Evolutionary conservation across 92 coral and sea anemone genomes (phyloP).

Genomic region (Phenganax stokvisi): DNA sequence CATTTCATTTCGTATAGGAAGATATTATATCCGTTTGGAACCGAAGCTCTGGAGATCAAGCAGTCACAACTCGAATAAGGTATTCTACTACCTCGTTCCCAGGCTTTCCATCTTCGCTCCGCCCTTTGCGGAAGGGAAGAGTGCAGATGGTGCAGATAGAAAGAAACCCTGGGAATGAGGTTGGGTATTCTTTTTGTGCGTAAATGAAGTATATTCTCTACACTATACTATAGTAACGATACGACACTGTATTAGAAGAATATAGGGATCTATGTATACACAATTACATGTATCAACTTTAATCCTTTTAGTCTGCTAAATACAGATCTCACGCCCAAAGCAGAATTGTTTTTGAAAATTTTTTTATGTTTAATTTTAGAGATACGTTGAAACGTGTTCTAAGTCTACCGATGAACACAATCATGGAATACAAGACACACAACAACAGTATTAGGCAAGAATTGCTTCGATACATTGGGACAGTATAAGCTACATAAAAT

Average conservation of each 20-base stretch:
- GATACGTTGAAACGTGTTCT: conserved; percentile 94
- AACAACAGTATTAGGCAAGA: conserved; percentile 84
- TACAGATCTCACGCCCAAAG: no score
- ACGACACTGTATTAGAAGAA: no score
- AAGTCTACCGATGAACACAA: conserved; percentile 91
- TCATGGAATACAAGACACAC: conserved; percentile 98
- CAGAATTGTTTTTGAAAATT: background rate
- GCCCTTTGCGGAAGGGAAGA: no score
- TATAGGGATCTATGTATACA: no score
- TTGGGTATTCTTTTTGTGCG: no score
- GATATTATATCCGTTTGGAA: conserved; percentile 99
- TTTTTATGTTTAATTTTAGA: conserved; percentile 44
- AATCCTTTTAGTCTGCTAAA: no score
- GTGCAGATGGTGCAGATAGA: no score
- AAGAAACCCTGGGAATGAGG: no score
- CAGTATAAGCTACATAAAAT: background rate
- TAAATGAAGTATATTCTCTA: no score
- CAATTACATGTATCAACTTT: no score
- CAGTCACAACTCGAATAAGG: conserved; percentile 97
- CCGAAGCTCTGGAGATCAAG: conserved; percentile 91
- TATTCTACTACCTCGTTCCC: background rate
- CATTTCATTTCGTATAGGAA: conserved; percentile 50
- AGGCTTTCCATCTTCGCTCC: no score
- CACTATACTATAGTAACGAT: no score
- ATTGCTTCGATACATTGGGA: background rate